Evolutionary conservation across 1,140 invertebrate species (phyloP).

Genomic region (Oreohelix idahoensis): DNA sequence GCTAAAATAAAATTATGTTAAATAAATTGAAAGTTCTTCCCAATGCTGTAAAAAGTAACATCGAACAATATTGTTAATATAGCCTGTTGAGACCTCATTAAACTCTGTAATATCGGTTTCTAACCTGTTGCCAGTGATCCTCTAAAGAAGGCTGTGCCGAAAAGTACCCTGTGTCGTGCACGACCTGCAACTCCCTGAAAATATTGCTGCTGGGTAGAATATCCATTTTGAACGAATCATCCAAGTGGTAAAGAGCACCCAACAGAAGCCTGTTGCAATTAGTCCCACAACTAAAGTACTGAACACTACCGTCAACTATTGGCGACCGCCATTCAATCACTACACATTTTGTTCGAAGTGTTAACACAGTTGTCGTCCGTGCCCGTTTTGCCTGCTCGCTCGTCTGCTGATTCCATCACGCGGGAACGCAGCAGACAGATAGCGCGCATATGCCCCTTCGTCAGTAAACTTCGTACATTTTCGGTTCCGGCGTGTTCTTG

Average conservation of each 20-base stretch:
- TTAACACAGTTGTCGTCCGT: background rate
- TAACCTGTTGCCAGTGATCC: slow-evolving; percentile 98
- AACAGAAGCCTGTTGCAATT: background rate
- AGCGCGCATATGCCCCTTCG: background rate
- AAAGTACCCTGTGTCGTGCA: slow-evolving; percentile 97
- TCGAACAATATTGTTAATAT: too few species aligned
- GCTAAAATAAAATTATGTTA: too few species aligned
- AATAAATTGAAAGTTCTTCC: too few species aligned
- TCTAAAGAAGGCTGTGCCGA: slow-evolving; percentile 92
- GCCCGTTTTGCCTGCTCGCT: background rate
- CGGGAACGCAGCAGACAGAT: too few species aligned
- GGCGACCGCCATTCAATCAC: too few species aligned
- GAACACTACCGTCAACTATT: background rate
- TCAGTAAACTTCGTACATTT: too few species aligned
- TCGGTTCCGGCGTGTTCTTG: too few species aligned
- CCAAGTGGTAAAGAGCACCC: background rate
- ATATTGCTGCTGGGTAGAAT: slow-evolving; percentile 95
- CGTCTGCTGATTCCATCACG: slow-evolving; percentile 1
- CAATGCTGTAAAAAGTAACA: too few species aligned
- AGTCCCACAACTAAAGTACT: background rate
- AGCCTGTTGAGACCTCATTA: too few species aligned
- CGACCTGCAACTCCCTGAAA: slow-evolving; percentile 95
- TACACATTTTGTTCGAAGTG: background rate
- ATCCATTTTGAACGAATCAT: slow-evolving; percentile 78
- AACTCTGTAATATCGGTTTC: slow-evolving; percentile 46